Base-by-base conservation (phyloP, 2,888 invertebrate genomes). In the Ormyrus labotus region DNA sequence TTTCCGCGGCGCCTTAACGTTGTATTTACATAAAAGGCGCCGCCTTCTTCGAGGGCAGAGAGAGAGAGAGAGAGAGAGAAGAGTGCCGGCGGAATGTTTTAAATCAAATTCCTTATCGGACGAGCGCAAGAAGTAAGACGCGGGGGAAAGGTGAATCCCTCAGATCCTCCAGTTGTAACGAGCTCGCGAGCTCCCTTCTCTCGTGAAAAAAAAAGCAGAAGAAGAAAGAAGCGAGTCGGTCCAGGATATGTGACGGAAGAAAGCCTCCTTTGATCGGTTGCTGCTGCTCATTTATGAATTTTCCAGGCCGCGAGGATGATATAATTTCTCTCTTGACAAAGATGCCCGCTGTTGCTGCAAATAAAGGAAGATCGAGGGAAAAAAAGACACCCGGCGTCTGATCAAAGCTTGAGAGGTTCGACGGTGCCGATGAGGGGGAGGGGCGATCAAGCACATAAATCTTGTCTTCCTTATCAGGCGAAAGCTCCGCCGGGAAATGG, bases 101-200 rank as follows among this genome's bases (percentile, higher is more conserved):
- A 87, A 88, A 89, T 89, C 88, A 88, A 89, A 89, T 89, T 89
- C 87, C 87, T 88, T 86, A 87, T 88, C 88, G 86, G 84, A 85
- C 86, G 84, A 87, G 84, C 84, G 83, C 82, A 84, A 85, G 84
- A 80, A 6, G 45, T 50, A 63, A 34, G 34, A 68, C 53, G 61
- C 58, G 11, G 11, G 9, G 34, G 53, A 58, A 72, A 61, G 63
- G 63, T 63, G 13, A 76, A n/a, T 67, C 50, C 19, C 34, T 34
- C 4, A 34, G 34, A 34, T 53, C 53, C 50, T 47, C 53, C 51
- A 50, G 53, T 5, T 65, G 67, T 73, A 80, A 80, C 75, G 75
- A 80, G 64, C 64, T 71, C 34, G 67, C 61, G 45, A 58, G 34
- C 45, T 67, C 53, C 34, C 58, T 61, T 4, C 45, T 19, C 58